Evolutionary conservation across 92 coral and sea anemone genomes (phyloP), one percentile per base, ranked within the genome.

Genomic region (Phenganax marumi): DNA sequence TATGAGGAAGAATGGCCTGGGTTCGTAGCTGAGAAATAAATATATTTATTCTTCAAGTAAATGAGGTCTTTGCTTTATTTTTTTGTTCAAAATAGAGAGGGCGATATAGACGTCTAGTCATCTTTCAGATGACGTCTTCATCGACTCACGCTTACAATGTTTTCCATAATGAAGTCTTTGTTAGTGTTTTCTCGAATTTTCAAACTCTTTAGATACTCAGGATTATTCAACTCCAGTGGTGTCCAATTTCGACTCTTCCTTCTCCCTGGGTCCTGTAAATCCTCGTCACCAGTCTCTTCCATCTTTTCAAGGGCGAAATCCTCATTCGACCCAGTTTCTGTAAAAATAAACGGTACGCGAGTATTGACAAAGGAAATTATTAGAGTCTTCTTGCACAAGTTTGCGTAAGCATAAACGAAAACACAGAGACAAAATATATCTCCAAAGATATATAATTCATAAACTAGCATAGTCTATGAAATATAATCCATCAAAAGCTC

Each of bases 221-320:
- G 70, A 68, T 95, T 95, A 68, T 77, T 75, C 9, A 91, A 70
- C 53, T 90, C 84, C 33, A 95, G 61, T 12, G 97, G 97, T 4
- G 93, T 95, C 98, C 98, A 95, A 18, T 86, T 87, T 49, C 98
- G 89, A 47, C 93, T 73, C 48, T 90, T 85, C 3, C 49, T 66
- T 24, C 24, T 49, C 64, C 63, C 87, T 43, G 88, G 81, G 33
- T 83, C 60, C 73, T 84, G 84, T 21, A 79, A 68, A 63, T 77
- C 85, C 19, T 84, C 83, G 0, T 73, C 46, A 21, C 68, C 62
- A 16, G 58, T 76, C 39, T 84, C 60, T 8, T 58, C 90, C 13
- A 33, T 74, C 51, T 33, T 33, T 33, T 33, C 43, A 33, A 49
- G 72, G 19, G 76, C 87, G 19, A 39, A 72, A 77, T 88, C 85